phyloP scores from a whole-genome alignment of 1,140 invertebrate species.

The Eupristina koningsbergeri region DNA sequence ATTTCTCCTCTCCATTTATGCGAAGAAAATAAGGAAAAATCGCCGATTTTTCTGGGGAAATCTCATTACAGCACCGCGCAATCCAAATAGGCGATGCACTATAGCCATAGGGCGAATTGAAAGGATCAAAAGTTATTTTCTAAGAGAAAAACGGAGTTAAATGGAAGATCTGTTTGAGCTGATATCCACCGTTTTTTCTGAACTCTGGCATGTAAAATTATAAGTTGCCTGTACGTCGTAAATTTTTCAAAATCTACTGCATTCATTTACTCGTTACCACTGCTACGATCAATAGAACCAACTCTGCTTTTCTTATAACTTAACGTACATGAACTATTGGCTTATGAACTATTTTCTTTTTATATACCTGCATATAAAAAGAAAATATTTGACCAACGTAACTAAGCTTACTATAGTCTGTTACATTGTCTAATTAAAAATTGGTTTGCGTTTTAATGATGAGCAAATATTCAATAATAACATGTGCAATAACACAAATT shows the following conservation, averaged over 20 bases:
- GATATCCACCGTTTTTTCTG: background rate
- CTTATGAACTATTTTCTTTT: no score
- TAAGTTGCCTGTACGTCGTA: background rate
- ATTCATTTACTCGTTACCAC: background rate
- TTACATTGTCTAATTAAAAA: no score
- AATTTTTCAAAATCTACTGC: background rate
- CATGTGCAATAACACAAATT: no score
- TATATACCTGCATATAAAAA: no score
- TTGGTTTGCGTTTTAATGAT: no score
- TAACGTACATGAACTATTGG: background rate
- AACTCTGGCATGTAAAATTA: background rate
- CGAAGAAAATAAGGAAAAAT: conserved; percentile 8
- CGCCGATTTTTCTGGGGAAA: background rate
- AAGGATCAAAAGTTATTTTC: conserved; percentile 1
- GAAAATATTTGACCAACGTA: no score
- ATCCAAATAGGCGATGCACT: background rate
- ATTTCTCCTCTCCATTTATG: background rate
- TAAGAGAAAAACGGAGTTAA: background rate
- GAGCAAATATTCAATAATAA: no score
- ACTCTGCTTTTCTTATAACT: background rate
- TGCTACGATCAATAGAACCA: background rate
- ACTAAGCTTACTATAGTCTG: no score
- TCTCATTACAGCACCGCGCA: conserved; percentile 14
- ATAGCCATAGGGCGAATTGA: background rate
- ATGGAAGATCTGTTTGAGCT: background rate